A percentile compares a stretch with the other conserved stretches of the same genome.
Evolutionary conservation across 2,888 invertebrate species (phyloP).

Genomic region (Hofmannophila pseudospretella): DNA sequence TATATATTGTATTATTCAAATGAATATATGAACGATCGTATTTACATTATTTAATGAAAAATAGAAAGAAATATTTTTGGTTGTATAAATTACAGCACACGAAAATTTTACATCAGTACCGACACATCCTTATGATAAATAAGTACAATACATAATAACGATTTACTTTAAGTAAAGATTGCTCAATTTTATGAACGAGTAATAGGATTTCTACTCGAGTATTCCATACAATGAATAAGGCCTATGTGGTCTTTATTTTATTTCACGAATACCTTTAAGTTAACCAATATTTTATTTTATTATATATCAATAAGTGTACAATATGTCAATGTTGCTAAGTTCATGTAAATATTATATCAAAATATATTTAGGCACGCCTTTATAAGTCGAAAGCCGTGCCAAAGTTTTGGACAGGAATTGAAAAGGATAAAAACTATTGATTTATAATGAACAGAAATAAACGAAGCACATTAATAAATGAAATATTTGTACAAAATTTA

Average conservation of each 20-base stretch:
- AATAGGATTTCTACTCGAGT: constrained; percentile 20
- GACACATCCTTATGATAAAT: constrained; percentile 55
- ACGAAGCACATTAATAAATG: constrained; percentile 25
- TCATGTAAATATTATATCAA: constrained; percentile 3
- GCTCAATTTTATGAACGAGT: constrained; percentile 66
- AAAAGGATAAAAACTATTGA: constrained; percentile 28
- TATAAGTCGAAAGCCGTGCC: constrained; percentile 24
- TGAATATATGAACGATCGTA: constrained; percentile 10
- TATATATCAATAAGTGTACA: background rate
- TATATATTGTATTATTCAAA: constrained; percentile 11
- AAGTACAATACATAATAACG: constrained; percentile 41
- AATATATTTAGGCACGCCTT: constrained; percentile 18
- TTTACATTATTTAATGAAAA: constrained; percentile 11
- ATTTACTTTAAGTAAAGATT: constrained; percentile 65
- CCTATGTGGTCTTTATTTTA: background rate
- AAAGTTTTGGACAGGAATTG: constrained; percentile 55
- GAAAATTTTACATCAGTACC: constrained; percentile 17
- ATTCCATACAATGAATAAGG: constrained; percentile 8
- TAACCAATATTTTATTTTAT: constrained; percentile 2
- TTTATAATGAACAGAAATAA: constrained; percentile 28
- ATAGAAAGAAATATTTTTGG: background rate
- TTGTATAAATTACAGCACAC: constrained; percentile 23
- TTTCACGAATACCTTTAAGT: background rate
- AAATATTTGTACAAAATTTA: constrained; percentile 43
- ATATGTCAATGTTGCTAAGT: background rate